A percentile compares a stretch with the other conserved stretches of the same genome.
These are phyloP conservation scores for Craterocephalus amniculus DNA, from an alignment of 2,797 vertebrate species.

Conservation along the genomic window DNA sequence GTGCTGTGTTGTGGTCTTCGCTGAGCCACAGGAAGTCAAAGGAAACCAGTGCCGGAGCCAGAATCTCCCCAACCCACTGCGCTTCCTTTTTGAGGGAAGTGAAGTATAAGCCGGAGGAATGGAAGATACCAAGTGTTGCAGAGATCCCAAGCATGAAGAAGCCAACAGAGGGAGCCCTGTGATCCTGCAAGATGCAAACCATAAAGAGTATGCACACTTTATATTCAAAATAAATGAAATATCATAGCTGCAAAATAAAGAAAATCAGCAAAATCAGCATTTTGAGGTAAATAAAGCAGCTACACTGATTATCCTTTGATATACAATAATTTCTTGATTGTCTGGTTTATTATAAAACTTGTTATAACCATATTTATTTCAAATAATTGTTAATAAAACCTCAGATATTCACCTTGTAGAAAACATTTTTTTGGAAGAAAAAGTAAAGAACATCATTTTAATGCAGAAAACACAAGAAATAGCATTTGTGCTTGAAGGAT, in stretches of 20 bases:
- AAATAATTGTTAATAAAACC: not conserved
- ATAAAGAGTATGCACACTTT: not conserved
- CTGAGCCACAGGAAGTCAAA: conserved; percentile 85
- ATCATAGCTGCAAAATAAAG: not conserved
- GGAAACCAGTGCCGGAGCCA: conserved; percentile 76
- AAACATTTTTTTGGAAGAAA: not conserved
- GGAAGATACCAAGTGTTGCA: conserved; percentile 62
- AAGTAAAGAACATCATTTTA: not conserved
- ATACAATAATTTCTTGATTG: no score
- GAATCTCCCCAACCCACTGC: conserved; percentile 72
- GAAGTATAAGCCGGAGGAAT: conserved; percentile 47
- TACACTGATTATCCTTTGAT: not conserved
- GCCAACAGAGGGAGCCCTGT: conserved; percentile 82
- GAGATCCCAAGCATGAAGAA: conserved; percentile 78
- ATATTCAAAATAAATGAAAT: not conserved
- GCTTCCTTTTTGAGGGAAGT: conserved; percentile 68
- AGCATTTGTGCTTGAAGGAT: not conserved
- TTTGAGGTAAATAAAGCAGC: not conserved
- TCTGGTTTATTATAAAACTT: no score
- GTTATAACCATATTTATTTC: no score
- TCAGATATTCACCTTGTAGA: not conserved
- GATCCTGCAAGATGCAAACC: conserved; percentile 66
- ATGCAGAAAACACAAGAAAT: not conserved
- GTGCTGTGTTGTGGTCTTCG: conserved; percentile 78
- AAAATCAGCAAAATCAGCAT: not conserved